Evolutionary conservation across 2,797 vertebrate genomes (phyloP).

Genomic region (Gallirallus australis): DNA sequence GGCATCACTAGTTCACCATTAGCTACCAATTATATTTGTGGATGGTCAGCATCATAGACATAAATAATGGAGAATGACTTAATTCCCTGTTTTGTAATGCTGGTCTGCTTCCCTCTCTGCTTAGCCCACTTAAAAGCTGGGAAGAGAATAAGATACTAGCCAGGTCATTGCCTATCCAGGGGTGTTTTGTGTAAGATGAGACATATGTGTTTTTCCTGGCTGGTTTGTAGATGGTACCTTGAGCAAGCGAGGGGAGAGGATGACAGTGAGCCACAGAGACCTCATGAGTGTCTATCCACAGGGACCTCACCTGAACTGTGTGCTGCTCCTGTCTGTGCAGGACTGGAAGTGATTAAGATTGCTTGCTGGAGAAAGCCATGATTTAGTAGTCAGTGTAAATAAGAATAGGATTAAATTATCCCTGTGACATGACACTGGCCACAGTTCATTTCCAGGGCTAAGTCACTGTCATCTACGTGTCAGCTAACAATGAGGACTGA

Average conservation of each 20-base stretch:
- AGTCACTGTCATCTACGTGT: not conserved
- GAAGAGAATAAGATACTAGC: not conserved
- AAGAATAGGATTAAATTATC: not conserved
- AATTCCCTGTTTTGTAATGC: not conserved
- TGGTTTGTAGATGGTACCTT: not conserved
- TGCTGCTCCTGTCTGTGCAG: not conserved
- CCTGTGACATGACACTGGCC: not conserved
- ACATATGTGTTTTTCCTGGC: not conserved
- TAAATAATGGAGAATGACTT: not conserved
- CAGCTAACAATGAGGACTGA: not conserved
- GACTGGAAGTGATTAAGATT: not conserved
- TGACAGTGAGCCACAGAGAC: not conserved
- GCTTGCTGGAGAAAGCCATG: not conserved
- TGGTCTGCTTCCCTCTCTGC: not conserved
- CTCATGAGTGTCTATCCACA: not conserved
- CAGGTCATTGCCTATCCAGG: not conserved
- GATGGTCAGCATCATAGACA: not conserved
- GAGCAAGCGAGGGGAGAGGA: not conserved
- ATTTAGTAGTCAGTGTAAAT: not conserved
- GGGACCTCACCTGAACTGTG: not conserved
- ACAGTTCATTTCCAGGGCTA: not conserved
- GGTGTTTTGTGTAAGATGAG: not conserved
- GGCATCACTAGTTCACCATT: not conserved
- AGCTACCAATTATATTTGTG: not conserved
- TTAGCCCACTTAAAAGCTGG: not conserved